These are phyloP conservation scores for Eleutherodactylus coqui DNA, from an alignment of 2,797 vertebrate species.

Conservation along the genomic window DNA sequence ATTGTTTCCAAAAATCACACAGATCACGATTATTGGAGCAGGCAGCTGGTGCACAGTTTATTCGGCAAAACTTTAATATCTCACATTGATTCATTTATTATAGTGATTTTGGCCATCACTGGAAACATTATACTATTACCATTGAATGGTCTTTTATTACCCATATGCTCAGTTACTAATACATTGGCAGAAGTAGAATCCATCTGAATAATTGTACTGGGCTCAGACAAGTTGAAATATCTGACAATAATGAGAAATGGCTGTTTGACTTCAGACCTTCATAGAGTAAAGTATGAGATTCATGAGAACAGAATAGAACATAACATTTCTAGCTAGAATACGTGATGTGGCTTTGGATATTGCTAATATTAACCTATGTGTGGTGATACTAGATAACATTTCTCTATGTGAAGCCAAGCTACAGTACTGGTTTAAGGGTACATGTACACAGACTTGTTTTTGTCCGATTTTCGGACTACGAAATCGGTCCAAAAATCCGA, in stretches of 20 bases:
- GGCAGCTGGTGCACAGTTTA: background rate
- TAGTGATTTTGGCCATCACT: background rate
- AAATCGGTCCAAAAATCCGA: too few species aligned
- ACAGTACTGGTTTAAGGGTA: too few species aligned
- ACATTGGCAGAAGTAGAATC: background rate
- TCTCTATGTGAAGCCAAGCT: background rate
- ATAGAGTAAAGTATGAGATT: background rate
- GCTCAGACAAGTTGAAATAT: background rate
- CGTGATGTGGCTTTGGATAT: background rate
- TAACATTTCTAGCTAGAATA: background rate
- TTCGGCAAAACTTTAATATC: background rate
- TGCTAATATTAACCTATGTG: background rate
- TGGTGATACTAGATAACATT: background rate
- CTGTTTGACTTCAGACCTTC: background rate
- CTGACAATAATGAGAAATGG: background rate
- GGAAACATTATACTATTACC: background rate
- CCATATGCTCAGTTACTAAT: background rate
- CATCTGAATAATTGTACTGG: background rate
- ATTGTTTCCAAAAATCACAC: background rate
- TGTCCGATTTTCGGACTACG: too few species aligned
- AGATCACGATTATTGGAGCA: background rate
- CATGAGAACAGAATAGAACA: constrained; percentile 1
- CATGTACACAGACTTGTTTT: too few species aligned
- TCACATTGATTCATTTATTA: background rate
- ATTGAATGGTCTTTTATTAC: background rate